phyloP scores from a whole-genome alignment of 2,113 vertebrate species.

The Mystacornis crossleyi region DNA sequence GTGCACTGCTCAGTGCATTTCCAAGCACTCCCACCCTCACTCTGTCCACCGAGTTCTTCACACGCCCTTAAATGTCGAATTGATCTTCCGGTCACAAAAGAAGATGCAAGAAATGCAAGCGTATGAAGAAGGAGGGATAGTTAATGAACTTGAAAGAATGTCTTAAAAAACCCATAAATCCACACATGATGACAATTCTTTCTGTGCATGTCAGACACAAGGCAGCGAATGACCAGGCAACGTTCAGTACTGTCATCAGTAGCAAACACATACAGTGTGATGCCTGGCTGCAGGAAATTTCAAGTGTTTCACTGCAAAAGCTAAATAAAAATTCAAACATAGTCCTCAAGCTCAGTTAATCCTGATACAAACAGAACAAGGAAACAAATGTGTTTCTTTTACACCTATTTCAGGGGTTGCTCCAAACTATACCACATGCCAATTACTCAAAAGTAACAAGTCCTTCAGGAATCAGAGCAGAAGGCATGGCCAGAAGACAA shows the following conservation, averaged over 20 bases:
- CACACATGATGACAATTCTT: accelerated
- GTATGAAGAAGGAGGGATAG: not conserved
- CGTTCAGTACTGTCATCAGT: not conserved
- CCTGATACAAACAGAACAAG: not conserved
- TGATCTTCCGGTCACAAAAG: not conserved
- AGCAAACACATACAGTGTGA: not conserved
- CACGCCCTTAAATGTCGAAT: not conserved
- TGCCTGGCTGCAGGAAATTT: not conserved
- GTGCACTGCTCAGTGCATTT: not conserved
- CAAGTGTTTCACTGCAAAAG: not conserved
- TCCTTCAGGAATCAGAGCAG: not conserved
- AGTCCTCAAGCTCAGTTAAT: not conserved
- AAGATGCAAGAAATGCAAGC: not conserved
- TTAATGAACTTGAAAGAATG: not conserved
- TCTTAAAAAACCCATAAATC: not conserved
- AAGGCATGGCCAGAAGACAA: not conserved
- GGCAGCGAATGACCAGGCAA: not conserved
- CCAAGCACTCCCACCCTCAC: not conserved
- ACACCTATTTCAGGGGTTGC: not conserved
- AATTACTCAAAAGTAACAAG: not conserved
- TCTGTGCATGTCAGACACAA: not conserved
- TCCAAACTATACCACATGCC: not conserved
- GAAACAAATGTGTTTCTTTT: not conserved
- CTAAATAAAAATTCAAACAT: not conserved
- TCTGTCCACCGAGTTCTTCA: not conserved